These are phyloP conservation scores for Triplophysa dalaica DNA, from an alignment of 2,113 vertebrate genomes.

Conservation along the genomic window DNA sequence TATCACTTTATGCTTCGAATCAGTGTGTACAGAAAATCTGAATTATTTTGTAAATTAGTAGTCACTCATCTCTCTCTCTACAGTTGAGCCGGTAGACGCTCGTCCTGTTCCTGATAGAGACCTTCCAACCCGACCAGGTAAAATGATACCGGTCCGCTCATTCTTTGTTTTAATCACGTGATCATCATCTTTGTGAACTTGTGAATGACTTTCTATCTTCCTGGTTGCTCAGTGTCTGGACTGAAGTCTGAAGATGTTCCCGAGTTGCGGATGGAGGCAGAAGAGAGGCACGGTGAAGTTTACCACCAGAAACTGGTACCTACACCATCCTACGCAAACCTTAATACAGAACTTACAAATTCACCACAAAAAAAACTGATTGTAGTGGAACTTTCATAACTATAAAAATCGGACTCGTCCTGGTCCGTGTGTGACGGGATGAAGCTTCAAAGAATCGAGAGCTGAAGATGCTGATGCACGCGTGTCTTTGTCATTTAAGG, in stretches of 20 bases:
- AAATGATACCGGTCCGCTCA: constrained; percentile 11
- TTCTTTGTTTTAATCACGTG: background rate
- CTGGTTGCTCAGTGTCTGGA: constrained; percentile 80
- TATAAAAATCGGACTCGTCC: constrained; percentile 39
- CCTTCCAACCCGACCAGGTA: constrained; percentile 92
- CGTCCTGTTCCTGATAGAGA: constrained; percentile 90
- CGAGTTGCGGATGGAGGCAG: constrained; percentile 90
- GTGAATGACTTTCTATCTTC: constrained; percentile 21
- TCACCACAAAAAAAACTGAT: too few species aligned
- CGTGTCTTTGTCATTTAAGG: constrained; percentile 64
- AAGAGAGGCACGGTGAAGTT: constrained; percentile 90
- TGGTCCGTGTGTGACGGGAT: constrained; percentile 63
- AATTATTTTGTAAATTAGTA: background rate
- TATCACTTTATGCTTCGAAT: too few species aligned
- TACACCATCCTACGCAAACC: background rate
- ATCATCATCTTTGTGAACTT: background rate
- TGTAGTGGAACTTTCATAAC: too few species aligned
- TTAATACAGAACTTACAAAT: background rate
- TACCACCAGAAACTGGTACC: constrained; percentile 95
- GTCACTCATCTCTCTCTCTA: constrained; percentile 34
- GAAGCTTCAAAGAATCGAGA: constrained; percentile 53
- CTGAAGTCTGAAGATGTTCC: constrained; percentile 90
- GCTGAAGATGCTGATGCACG: background rate
- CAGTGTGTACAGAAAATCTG: too few species aligned
- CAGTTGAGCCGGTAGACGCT: constrained; percentile 93